Percentiles rank a stretch among this genome's conserved stretches.
Evolutionary conservation across 2,113 vertebrate species (phyloP).

Genomic region (Prochilodus magdalenae): DNA sequence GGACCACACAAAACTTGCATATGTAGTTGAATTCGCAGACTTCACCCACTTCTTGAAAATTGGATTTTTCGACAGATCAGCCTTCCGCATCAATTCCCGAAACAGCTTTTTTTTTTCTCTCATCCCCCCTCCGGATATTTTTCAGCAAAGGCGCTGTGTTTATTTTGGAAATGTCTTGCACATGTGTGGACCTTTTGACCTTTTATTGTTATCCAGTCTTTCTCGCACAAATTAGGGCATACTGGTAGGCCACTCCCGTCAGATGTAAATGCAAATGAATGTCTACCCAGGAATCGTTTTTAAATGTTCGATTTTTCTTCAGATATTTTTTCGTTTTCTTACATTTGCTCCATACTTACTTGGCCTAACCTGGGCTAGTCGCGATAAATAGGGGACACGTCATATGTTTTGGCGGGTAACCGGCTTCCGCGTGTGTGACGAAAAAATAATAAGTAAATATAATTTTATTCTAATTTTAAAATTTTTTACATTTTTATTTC

Average conservation of each 20-base stretch:
- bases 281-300: not conserved
- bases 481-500: no score
- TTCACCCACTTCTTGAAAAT: constrained; percentile 35
- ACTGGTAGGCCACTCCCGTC: no score
- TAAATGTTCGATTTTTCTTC: not conserved
- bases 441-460: no score
- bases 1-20: constrained; percentile 48
- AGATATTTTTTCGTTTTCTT: constrained; percentile 12
- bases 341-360: not conserved
- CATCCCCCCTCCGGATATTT: not conserved
- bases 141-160: not conserved
- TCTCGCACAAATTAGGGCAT: constrained; percentile 1
- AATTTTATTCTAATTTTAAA: no score
- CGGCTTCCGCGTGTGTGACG: no score
- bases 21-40: constrained; percentile 43
- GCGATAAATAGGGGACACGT: no score
- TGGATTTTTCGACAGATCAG: constrained; percentile 20
- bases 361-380: not conserved
- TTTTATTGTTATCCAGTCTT: not conserved
- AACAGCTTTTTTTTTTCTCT: constrained; percentile 33
- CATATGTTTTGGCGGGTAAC: no score
- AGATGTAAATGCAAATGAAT: not conserved
- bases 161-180: constrained; percentile 4
- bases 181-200: no score
- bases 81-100: no score